Evolutionary conservation across 2,113 vertebrate species (phyloP).

Genomic region (Protobothrops mucrosquamatus): DNA sequence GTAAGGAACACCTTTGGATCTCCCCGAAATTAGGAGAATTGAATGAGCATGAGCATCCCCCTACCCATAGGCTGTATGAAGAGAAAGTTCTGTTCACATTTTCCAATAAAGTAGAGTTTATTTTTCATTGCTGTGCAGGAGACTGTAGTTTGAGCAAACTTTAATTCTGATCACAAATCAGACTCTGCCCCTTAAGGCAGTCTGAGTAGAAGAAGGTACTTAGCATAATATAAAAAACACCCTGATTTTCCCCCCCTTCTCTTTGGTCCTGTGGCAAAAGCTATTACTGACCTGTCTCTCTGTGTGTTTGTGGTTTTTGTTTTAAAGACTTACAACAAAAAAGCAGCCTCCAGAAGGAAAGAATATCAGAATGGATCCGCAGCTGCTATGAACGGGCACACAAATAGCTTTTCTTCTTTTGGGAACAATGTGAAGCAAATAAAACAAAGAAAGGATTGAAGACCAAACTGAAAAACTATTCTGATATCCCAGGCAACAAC

Average conservation of each 20-base stretch:
- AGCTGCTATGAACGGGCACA: slow-evolving; percentile 78
- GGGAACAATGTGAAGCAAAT: slow-evolving; percentile 74
- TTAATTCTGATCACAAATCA: background rate
- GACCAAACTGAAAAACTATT: slow-evolving; percentile 59
- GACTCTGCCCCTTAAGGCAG: too few relatives aligned
- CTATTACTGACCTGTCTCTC: background rate
- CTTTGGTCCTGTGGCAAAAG: background rate
- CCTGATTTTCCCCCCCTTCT: background rate
- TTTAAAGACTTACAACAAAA: slow-evolving; percentile 90
- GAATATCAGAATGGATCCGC: slow-evolving; percentile 81
- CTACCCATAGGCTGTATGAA: background rate
- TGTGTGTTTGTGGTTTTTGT: slow-evolving; percentile 38
- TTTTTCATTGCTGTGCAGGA: background rate
- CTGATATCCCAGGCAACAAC: slow-evolving; percentile 58
- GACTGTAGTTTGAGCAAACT: background rate
- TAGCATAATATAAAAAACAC: background rate
- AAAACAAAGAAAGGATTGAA: slow-evolving; percentile 88
- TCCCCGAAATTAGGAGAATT: background rate
- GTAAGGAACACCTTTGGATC: background rate
- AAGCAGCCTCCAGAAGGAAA: slow-evolving; percentile 75
- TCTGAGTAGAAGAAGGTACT: background rate
- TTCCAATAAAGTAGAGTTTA: background rate
- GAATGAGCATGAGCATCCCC: background rate
- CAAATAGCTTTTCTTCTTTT: slow-evolving; percentile 74
- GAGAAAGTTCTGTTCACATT: background rate